phyloP scores from a whole-genome alignment of 2,888 invertebrate species.

The Calliopum simillimum region DNA sequence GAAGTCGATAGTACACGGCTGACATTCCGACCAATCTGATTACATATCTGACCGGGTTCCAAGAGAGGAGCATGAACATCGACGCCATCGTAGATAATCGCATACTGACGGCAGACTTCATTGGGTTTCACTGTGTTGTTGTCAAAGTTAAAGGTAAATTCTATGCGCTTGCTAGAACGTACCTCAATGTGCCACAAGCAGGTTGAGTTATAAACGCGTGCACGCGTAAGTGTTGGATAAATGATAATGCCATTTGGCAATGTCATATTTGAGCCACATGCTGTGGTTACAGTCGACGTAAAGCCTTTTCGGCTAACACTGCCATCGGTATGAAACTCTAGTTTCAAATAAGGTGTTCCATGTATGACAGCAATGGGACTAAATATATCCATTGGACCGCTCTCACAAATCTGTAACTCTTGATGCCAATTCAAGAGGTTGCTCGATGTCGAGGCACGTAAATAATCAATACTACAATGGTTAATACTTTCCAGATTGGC shows the following conservation, averaged over 20 bases:
- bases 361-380: constrained; percentile 53
- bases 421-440: constrained; percentile 70
- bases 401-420: constrained; percentile 70
- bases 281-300: constrained; percentile 69
- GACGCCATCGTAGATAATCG: constrained; percentile 77
- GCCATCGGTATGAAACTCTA: constrained; percentile 76
- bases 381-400: too few relatives aligned
- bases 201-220: constrained; percentile 41
- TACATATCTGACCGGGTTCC: constrained; percentile 80
- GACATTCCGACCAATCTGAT: constrained; percentile 60
- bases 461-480: constrained; percentile 73
- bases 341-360: constrained; percentile 72
- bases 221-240: constrained; percentile 22
- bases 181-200: constrained; percentile 85
- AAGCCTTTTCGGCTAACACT: constrained; percentile 78
- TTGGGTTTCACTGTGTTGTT: constrained; percentile 1
- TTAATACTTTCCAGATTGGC: constrained; percentile 72
- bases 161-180: constrained; percentile 77
- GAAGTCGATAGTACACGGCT: constrained; percentile 69
- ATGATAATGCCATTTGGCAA: constrained; percentile 71
- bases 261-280: constrained; percentile 78
- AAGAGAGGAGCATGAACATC: constrained; percentile 78
- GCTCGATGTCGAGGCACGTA: constrained; percentile 72
- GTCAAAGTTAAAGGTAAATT: constrained; percentile 73
- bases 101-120: constrained; percentile 59